A percentile compares a stretch with the other conserved stretches of the same genome.
Conservation (phyloP, 2,888 invertebrate species). For the Hoplodrina blanda region DNA sequence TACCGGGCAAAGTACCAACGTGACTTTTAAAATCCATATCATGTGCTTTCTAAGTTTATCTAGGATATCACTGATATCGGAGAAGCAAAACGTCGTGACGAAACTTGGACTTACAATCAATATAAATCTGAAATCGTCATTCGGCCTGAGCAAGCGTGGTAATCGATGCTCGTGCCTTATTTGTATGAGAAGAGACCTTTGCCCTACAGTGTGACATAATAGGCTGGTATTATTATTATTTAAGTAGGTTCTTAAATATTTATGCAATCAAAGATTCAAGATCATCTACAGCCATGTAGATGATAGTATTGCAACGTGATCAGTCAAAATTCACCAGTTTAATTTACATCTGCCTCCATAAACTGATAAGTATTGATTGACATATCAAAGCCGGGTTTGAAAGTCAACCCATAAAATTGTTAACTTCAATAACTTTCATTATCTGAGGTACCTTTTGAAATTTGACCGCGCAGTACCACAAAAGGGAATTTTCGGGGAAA, state of each 20-base stretch:
- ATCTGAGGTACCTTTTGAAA: conserved; percentile 38
- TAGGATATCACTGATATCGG: too few species aligned
- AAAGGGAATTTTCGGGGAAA: conserved; percentile 10
- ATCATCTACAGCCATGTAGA: not conserved
- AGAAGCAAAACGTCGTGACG: too few species aligned
- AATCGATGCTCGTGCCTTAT: too few species aligned
- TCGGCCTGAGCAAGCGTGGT: too few species aligned
- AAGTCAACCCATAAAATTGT: conserved; percentile 25
- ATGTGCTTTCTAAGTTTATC: too few species aligned
- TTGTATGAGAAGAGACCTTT: not conserved
- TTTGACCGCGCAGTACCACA: conserved; percentile 15
- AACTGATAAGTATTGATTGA: conserved; percentile 15
- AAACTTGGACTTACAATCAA: too few species aligned
- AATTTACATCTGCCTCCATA: not conserved
- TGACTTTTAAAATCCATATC: too few species aligned
- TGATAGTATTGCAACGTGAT: not conserved
- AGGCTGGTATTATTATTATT: too few species aligned
- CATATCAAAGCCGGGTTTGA: conserved; percentile 16
- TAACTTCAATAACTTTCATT: conserved; percentile 24
- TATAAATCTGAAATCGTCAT: too few species aligned
- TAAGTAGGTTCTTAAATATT: too few species aligned
- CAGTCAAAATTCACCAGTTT: not conserved
- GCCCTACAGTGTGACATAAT: too few species aligned
- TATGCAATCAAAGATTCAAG: not conserved
- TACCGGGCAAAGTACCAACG: too few species aligned